These are phyloP conservation scores for Heliothis subflexa DNA, from an alignment of 1,140 invertebrate genomes.

Conservation along the genomic window DNA sequence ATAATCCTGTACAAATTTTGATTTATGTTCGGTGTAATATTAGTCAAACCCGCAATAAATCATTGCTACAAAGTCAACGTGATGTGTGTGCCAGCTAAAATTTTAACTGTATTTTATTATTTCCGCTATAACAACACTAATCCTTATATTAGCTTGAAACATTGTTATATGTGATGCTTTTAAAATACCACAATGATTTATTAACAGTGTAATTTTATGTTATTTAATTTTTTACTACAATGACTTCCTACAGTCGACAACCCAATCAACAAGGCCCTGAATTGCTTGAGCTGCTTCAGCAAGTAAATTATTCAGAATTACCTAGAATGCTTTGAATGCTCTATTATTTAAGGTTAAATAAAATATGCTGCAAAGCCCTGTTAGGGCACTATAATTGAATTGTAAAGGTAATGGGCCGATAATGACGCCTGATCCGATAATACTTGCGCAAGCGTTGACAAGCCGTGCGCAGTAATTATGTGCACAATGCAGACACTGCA, in stretches of 20 bases:
- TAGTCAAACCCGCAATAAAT: neutral
- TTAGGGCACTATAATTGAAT: conserved; percentile 50
- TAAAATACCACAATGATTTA: conserved; percentile 5
- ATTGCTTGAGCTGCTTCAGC: no score
- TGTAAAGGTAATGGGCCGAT: conserved; percentile 49
- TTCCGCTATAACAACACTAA: conserved; percentile 11
- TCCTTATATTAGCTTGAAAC: neutral
- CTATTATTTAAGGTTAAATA: neutral
- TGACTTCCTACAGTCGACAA: no score
- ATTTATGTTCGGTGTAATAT: conserved; percentile 8
- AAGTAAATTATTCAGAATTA: no score
- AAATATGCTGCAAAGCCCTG: conserved; percentile 18
- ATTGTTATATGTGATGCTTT: neutral
- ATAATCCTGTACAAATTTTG: neutral
- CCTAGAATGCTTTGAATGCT: no score
- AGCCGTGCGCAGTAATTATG: conserved; percentile 31
- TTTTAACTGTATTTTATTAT: conserved; percentile 24
- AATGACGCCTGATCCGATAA: conserved; percentile 49
- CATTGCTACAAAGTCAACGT: neutral
- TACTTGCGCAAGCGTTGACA: conserved; percentile 37
- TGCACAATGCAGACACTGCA: conserved; percentile 30
- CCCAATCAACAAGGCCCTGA: no score
- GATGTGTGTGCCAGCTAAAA: neutral
- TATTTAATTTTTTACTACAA: no score
- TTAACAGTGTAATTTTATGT: neutral